Percentiles rank a stretch among this genome's conserved stretches.
Conservation (phyloP, 2,113 vertebrate species). For the Centropristis striata region DNA sequence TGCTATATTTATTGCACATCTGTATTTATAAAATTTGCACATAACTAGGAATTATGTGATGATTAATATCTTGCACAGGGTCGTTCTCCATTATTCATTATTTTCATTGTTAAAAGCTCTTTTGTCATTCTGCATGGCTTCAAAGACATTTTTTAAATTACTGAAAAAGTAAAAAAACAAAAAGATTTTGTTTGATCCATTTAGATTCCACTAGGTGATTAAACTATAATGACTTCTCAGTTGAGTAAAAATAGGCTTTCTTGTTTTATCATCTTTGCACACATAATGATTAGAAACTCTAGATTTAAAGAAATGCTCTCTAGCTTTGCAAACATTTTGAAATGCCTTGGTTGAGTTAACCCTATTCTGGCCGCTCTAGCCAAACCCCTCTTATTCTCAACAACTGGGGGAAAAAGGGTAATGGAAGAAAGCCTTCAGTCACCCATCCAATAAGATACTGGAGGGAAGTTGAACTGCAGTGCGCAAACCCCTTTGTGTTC, state of each 20-base stretch:
- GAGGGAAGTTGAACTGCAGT: conserved; percentile 19
- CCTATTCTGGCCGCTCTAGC: background rate
- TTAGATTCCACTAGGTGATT: background rate
- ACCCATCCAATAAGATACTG: background rate
- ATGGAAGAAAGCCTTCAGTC: background rate
- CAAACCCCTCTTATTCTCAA: background rate
- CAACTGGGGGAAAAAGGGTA: background rate
- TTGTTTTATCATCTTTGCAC: background rate
- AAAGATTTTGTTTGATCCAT: background rate
- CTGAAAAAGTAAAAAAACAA: background rate
- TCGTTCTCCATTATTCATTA: background rate
- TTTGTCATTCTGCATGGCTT: background rate
- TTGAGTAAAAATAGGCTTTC: background rate
- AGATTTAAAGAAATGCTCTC: background rate
- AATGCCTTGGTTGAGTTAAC: background rate
- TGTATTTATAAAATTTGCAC: background rate
- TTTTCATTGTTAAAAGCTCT: background rate
- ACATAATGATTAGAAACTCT: background rate
- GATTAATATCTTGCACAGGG: background rate
- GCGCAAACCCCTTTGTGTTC: conserved; percentile 3
- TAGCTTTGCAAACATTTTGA: background rate
- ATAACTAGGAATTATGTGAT: background rate
- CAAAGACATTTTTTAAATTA: background rate
- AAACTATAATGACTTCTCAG: background rate
- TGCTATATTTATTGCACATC: background rate